These are phyloP conservation scores for Ferrisia virgata DNA, from an alignment of 2,888 invertebrate genomes.

Conservation along the genomic window DNA sequence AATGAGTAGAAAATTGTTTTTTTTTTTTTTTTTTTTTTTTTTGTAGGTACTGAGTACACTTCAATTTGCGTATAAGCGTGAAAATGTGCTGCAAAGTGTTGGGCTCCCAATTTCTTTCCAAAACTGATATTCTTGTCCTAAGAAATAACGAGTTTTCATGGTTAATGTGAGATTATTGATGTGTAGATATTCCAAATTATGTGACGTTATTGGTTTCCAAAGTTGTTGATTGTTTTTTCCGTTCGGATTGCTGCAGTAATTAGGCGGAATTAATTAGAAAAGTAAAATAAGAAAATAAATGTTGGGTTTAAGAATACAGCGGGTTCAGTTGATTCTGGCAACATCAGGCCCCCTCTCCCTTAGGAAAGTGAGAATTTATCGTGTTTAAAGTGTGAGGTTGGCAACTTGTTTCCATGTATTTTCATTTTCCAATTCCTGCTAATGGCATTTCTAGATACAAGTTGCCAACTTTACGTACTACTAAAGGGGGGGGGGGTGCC, in stretches of 20 bases:
- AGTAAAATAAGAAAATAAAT: not conserved
- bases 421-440: too few species aligned
- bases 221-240: not conserved
- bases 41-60: too few species aligned
- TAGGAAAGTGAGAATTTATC: too few species aligned
- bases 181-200: constrained; percentile 11
- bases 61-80: too few species aligned
- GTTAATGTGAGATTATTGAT: not conserved
- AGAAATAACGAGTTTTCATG: constrained; percentile 3
- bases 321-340: not conserved
- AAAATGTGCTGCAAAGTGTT: not conserved
- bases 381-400: too few species aligned
- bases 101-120: constrained; percentile 2
- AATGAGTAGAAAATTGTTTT: too few species aligned
- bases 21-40: too few species aligned
- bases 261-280: not conserved
- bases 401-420: too few species aligned
- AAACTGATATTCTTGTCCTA: constrained; percentile 17
- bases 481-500: too few species aligned
- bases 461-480: too few species aligned
- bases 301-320: not conserved
- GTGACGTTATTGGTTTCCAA: not conserved
- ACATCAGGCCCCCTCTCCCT: too few species aligned
- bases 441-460: too few species aligned
- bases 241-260: constrained; percentile 15